phyloP scores from a whole-genome alignment of 2,797 vertebrate genomes.

The Diglossa cyanea region DNA sequence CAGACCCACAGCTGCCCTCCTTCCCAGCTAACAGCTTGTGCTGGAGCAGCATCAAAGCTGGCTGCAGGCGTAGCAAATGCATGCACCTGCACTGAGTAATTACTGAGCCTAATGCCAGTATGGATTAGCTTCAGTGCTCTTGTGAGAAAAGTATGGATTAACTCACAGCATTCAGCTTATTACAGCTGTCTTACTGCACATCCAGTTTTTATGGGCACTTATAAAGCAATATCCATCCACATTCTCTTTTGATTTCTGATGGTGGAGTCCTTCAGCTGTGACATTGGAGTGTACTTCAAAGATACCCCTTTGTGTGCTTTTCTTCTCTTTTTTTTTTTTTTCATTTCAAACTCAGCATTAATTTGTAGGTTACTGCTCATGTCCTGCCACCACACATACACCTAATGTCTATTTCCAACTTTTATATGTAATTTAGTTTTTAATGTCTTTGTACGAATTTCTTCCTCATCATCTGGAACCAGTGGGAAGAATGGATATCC shows the following conservation, averaged over 20 bases:
- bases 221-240: conserved; percentile 4
- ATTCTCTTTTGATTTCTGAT: conserved; percentile 9
- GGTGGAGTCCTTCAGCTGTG: conserved; percentile 2
- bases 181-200: conserved; percentile 19
- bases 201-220: conserved; percentile 4
- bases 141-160: conserved; percentile 39
- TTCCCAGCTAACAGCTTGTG: conserved; percentile 9
- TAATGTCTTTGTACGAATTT: not conserved
- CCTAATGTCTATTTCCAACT: not conserved
- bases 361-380: not conserved
- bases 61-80: not conserved
- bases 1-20: not conserved
- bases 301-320: not conserved
- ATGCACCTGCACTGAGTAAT: conserved; percentile 57
- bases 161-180: conserved; percentile 12
- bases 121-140: conserved; percentile 48
- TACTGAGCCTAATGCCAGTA: conserved; percentile 4
- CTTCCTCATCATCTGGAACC: not conserved
- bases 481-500: not conserved
- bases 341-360: not conserved
- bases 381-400: not conserved
- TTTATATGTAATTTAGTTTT: not conserved
- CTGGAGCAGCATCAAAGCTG: conserved; percentile 58
- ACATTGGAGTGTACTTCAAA: not conserved
- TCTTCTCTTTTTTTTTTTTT: not conserved